phyloP scores from a whole-genome alignment of 2,113 vertebrate genomes.

The Pterocles orientalis region DNA sequence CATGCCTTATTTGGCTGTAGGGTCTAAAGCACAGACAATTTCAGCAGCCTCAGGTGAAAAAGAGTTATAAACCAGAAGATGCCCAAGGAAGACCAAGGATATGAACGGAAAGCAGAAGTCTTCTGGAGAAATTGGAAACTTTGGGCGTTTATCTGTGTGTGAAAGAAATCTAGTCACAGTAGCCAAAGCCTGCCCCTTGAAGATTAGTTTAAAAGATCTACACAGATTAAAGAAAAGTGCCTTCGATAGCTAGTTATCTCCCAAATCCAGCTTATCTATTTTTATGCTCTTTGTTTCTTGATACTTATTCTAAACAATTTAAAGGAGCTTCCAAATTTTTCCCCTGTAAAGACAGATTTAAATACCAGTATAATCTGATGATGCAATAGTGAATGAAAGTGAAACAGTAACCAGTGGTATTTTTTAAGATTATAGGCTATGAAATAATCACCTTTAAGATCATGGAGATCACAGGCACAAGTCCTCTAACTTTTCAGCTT shows the following conservation, averaged over 20 bases:
- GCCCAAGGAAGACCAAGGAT: neutral
- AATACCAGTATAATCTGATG: neutral
- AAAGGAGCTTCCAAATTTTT: neutral
- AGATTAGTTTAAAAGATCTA: conserved; percentile 28
- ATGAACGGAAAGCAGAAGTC: neutral
- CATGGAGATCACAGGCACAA: neutral
- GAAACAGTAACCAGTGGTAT: neutral
- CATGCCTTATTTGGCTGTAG: neutral
- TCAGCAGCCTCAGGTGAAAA: neutral
- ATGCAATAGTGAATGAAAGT: neutral
- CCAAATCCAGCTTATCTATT: conserved; percentile 30
- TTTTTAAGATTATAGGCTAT: neutral
- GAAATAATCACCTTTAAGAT: neutral
- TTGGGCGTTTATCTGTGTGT: neutral
- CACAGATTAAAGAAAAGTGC: conserved; percentile 13
- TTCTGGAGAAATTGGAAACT: neutral
- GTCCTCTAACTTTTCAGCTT: neutral
- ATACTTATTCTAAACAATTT: neutral
- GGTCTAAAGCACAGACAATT: neutral
- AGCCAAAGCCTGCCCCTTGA: neutral
- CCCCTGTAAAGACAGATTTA: neutral
- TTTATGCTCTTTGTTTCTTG: conserved; percentile 14
- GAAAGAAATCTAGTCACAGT: neutral
- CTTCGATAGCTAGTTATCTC: neutral
- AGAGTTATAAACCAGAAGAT: neutral